These are phyloP conservation scores for Andrena hattorfiana DNA, from an alignment of 2,888 invertebrate genomes.

Conservation along the genomic window DNA sequence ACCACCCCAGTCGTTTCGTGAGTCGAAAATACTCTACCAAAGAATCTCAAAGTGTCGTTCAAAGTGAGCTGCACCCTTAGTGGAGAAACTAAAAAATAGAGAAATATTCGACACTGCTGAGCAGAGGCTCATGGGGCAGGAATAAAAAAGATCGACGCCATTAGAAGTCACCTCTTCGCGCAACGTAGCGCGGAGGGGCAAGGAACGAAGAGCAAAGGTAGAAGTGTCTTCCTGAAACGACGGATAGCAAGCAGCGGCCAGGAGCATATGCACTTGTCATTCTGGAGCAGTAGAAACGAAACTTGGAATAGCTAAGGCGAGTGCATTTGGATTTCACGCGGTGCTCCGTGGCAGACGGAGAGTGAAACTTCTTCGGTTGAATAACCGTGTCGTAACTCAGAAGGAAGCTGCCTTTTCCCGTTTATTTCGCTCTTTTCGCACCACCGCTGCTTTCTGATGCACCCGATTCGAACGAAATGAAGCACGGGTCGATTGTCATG, in stretches of 20 bases:
- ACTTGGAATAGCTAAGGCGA: conserved; percentile 48
- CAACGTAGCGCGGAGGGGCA: not conserved
- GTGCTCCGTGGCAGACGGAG: conserved; percentile 52
- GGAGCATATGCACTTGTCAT: conserved; percentile 62
- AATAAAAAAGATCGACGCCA: conserved; percentile 26
- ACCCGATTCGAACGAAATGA: not conserved
- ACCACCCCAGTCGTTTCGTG: no score
- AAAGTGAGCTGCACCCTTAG: no score
- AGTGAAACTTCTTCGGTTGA: conserved; percentile 70
- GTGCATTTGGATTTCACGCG: conserved; percentile 65
- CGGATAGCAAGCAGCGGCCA: not conserved
- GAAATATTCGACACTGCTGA: not conserved
- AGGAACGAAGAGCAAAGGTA: not conserved
- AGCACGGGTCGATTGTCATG: no score
- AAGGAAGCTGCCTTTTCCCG: conserved; percentile 60
- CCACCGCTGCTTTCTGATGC: not conserved
- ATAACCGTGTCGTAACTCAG: conserved; percentile 68
- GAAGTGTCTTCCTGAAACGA: conserved; percentile 1
- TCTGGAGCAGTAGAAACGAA: conserved; percentile 55
- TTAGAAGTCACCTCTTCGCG: conserved; percentile 15
- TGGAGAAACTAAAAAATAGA: not conserved
- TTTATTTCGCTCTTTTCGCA: not conserved
- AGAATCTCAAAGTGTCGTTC: no score
- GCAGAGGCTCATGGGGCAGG: conserved; percentile 15
- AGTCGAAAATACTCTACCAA: no score